phyloP scores from a whole-genome alignment of 1,140 invertebrate genomes.

The Brachionus plicatilis region DNA sequence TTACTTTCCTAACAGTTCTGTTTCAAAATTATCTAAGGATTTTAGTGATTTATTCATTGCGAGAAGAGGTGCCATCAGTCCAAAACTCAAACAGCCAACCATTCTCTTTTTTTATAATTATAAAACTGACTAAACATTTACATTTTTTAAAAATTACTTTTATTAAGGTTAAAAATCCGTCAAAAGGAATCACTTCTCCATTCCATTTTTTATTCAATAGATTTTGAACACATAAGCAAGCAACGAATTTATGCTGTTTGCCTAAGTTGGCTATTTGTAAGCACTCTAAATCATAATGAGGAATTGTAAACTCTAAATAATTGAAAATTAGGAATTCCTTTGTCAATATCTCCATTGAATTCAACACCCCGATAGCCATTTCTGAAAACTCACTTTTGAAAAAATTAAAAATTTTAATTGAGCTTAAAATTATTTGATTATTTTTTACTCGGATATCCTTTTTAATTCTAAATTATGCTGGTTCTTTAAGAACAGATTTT shows the following conservation, averaged over 20 bases:
- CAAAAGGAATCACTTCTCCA: neutral
- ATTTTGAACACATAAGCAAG: conserved; percentile 24
- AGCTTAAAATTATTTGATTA: neutral
- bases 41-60: neutral
- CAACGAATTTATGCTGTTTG: conserved; percentile 17
- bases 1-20: neutral
- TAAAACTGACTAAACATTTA: neutral
- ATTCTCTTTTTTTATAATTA: neutral
- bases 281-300: neutral
- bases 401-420: conserved; percentile 2
- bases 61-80: neutral
- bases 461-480: conserved; percentile 46
- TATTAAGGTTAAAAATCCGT: neutral
- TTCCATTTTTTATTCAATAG: conserved; percentile 1
- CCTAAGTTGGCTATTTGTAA: conserved; percentile 11
- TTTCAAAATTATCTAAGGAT: neutral
- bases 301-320: neutral
- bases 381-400: conserved; percentile 47
- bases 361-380: conserved; percentile 47
- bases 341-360: conserved; percentile 40
- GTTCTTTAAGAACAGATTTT: neutral
- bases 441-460: conserved; percentile 41
- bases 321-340: neutral
- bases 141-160: neutral
- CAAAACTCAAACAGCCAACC: neutral